Evolutionary conservation across 1,140 invertebrate species (phyloP), one percentile per base, ranked within the genome.

Genomic region (Bombus picipes): DNA sequence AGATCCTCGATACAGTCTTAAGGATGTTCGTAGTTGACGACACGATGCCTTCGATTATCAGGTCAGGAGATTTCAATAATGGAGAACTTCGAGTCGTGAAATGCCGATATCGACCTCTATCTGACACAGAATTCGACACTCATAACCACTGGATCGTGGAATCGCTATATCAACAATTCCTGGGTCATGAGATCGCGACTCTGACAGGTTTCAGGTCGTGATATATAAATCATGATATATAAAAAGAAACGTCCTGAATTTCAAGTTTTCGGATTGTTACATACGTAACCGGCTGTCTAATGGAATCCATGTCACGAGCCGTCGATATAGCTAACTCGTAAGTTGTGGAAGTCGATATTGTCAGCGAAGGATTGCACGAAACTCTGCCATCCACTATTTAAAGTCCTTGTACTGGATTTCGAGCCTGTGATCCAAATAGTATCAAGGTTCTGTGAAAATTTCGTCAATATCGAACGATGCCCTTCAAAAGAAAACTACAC

Each of bases 11-110:
- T 53, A 37, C 13, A 12, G 22, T 77, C 57, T 77, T 77, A 62
- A 22, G 70, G 41, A 32, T 10, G 18, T 18, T 34, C n/a, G 13
- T 32, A 13, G 13, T 22, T 5, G 15, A 18, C 9, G 41, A 43
- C 72, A n/a, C 57, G 41, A 47, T 32, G 32, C 47, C 72, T 15
- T 72, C 47, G 80, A 73, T 77, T 74, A 62, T 66, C 57, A 32
- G 80, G 53, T 82, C 80, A 43, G 9, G 53, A 43, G 80, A 62
- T 62, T 74, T 74, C 80, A 65, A 75, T 82, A 59, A 82, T 37
- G 71, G 37, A 8, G 28, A 34, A 75, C 39, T 34, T 43, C 53
- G n/a, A 43, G 8, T 74, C 53, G n/a, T 34, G 80, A 65, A 75
- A 75, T 65, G 41, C 41, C 71, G 32, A 82, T 75, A 75, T 75